Percentiles rank a stretch among this genome's conserved stretches.
phyloP scores from a whole-genome alignment of 2,113 vertebrate genomes.

The Thermophis baileyi region DNA sequence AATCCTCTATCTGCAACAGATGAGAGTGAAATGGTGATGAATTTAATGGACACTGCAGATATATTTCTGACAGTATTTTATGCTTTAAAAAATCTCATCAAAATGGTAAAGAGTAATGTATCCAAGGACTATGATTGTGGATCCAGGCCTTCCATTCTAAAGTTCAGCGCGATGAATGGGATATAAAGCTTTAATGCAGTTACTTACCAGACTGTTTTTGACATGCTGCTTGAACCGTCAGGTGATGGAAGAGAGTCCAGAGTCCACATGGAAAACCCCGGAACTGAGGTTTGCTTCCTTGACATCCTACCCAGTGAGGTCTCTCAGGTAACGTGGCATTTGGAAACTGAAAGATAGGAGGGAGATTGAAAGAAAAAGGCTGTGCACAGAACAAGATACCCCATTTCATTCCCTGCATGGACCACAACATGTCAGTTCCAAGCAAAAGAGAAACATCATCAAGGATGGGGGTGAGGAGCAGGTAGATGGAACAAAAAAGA shows the following conservation, averaged over 20 bases:
- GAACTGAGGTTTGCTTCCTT: conserved; percentile 78
- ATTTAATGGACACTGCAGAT: neutral
- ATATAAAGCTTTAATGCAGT: neutral
- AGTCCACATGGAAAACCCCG: conserved; percentile 87
- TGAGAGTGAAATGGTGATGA: too few species aligned
- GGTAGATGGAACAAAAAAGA: neutral
- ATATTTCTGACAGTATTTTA: neutral
- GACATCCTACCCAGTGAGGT: conserved; percentile 84
- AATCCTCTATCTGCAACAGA: neutral
- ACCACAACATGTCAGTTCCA: neutral
- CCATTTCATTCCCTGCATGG: neutral
- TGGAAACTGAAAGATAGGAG: neutral
- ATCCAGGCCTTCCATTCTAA: neutral
- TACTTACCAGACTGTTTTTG: conserved; percentile 50
- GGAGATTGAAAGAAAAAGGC: neutral
- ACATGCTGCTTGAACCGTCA: conserved; percentile 80
- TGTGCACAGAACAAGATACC: neutral
- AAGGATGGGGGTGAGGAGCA: neutral
- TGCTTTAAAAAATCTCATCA: neutral
- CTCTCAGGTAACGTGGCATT: conserved; percentile 68
- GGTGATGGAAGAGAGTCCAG: conserved; percentile 89
- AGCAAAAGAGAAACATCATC: neutral
- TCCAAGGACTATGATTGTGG: neutral
- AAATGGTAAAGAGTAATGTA: neutral
- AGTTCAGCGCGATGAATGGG: neutral